phyloP scores from a whole-genome alignment of 2,797 vertebrate genomes.

The Todus mexicanus region DNA sequence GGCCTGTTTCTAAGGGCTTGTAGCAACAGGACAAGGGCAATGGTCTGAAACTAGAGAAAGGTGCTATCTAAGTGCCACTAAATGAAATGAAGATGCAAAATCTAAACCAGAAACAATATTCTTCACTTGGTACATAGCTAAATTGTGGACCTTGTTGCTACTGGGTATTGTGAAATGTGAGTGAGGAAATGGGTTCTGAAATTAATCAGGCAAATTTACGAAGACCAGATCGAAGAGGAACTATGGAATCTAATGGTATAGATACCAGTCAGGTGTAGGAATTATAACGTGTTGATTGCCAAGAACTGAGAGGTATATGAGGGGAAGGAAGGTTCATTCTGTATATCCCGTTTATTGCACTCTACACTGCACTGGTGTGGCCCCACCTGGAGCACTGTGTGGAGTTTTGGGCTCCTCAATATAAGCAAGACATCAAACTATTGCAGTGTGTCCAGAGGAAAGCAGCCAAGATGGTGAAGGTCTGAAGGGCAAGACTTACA shows the following conservation, averaged over 20 bases:
- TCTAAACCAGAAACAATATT: background rate
- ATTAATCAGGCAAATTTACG: background rate
- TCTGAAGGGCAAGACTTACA: background rate
- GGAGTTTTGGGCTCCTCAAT: background rate
- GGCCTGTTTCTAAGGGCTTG: too few relatives aligned
- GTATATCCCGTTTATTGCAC: background rate
- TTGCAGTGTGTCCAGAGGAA: background rate
- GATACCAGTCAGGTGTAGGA: background rate
- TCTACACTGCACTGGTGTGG: background rate
- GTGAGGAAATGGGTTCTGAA: background rate
- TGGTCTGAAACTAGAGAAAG: too few relatives aligned
- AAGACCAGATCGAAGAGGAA: background rate
- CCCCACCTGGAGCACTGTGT: background rate
- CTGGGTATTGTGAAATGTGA: background rate
- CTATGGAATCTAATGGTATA: background rate
- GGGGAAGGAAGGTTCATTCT: background rate
- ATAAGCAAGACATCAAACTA: background rate
- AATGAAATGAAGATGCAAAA: background rate
- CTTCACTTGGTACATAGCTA: background rate
- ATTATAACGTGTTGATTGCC: background rate
- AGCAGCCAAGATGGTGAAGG: background rate
- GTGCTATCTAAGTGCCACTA: background rate
- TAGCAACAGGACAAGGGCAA: too few relatives aligned
- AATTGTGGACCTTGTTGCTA: background rate
- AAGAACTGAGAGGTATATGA: background rate